Conservation (phyloP, 2,113 vertebrate species). For the Chroicocephalus ridibundus region DNA sequence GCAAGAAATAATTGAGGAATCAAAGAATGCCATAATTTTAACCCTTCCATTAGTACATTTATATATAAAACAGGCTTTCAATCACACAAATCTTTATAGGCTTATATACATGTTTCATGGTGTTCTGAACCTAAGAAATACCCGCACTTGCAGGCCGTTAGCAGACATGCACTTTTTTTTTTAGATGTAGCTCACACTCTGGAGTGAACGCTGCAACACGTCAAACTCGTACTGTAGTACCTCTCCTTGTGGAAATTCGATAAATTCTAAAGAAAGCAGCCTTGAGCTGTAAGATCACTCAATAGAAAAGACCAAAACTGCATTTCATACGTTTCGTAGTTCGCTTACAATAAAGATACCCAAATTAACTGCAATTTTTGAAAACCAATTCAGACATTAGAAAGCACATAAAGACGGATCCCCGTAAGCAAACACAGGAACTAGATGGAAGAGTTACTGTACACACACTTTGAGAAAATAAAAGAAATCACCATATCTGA, state of each 20-base stretch:
- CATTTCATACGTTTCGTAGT: constrained; percentile 1
- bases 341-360: background rate
- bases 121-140: constrained; percentile 40
- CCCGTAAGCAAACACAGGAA: constrained; percentile 53
- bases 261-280: constrained; percentile 19
- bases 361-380: constrained; percentile 2
- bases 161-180: constrained; percentile 39
- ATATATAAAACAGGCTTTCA: constrained; percentile 58
- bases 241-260: constrained; percentile 37
- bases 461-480: constrained; percentile 45
- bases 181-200: constrained; percentile 25
- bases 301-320: constrained; percentile 58
- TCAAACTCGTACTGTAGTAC: constrained; percentile 7
- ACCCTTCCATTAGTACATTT: constrained; percentile 57
- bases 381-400: constrained; percentile 4
- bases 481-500: constrained; percentile 45
- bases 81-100: constrained; percentile 56
- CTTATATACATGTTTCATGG: constrained; percentile 60
- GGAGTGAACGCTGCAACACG: constrained; percentile 11
- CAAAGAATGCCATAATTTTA: constrained; percentile 55
- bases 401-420: constrained; percentile 53
- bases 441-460: constrained; percentile 43
- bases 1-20: constrained; percentile 44
- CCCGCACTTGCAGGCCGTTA: constrained; percentile 34
- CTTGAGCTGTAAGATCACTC: constrained; percentile 34